Evolutionary conservation across 2,113 vertebrate genomes (phyloP).

Genomic region (Ploceus nigricollis): DNA sequence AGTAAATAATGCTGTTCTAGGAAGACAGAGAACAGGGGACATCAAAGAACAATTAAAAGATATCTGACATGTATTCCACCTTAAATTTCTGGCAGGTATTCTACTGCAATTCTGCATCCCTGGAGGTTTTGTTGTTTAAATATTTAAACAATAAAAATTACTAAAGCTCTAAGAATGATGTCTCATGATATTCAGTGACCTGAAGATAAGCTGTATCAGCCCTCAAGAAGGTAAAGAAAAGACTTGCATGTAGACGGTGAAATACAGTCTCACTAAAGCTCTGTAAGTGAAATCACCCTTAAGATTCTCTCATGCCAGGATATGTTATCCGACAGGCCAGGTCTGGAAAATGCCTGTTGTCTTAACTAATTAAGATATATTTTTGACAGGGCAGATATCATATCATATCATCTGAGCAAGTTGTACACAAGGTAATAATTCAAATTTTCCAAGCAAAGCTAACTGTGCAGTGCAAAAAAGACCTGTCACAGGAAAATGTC

Average conservation of each 20-base stretch:
- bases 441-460: constrained; percentile 58
- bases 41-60: background rate
- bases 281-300: constrained; percentile 60
- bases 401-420: constrained; percentile 53
- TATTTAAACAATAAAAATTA: constrained; percentile 66
- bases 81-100: constrained; percentile 22
- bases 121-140: constrained; percentile 42
- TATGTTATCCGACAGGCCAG: constrained; percentile 65
- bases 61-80: background rate
- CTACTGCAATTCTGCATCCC: background rate
- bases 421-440: constrained; percentile 70
- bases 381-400: constrained; percentile 68
- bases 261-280: constrained; percentile 66
- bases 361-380: constrained; percentile 73
- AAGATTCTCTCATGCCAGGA: constrained; percentile 40
- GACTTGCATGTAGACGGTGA: constrained; percentile 31
- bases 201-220: constrained; percentile 53
- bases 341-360: constrained; percentile 68
- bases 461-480: constrained; percentile 39
- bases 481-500: constrained; percentile 54
- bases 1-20: background rate
- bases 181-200: constrained; percentile 58
- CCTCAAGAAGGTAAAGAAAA: constrained; percentile 54
- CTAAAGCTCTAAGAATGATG: constrained; percentile 51
- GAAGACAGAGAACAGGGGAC: background rate